Conservation (phyloP, 2,888 invertebrate genomes). For the Allolobophora icterica region DNA sequence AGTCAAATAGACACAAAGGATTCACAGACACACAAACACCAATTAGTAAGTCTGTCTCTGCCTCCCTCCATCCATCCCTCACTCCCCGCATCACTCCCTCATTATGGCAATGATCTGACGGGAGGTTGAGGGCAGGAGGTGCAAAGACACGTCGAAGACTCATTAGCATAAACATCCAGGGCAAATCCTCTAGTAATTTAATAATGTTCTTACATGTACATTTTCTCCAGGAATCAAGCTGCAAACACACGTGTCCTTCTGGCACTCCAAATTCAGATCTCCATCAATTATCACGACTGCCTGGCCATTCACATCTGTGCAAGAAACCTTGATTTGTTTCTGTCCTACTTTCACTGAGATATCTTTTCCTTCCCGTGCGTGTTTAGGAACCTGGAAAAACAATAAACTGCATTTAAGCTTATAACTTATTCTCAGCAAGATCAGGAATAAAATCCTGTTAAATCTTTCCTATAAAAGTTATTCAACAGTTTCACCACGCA, state of each 20-base stretch:
- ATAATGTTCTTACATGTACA: conserved; percentile 68
- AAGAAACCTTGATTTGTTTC: conserved; percentile 60
- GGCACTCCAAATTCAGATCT: conserved; percentile 74
- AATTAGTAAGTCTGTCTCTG: no score
- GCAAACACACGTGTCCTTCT: conserved; percentile 79
- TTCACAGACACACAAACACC: no score
- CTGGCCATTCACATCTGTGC: conserved; percentile 47
- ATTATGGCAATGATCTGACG: no score
- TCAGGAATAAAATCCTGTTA: neutral
- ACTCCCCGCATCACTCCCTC: no score
- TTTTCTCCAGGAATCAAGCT: conserved; percentile 74
- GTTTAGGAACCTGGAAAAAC: conserved; percentile 59
- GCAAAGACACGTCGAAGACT: no score
- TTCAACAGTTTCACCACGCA: neutral
- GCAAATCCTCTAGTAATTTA: no score
- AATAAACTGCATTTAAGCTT: conserved; percentile 12
- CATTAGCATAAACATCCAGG: no score
- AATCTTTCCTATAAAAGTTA: neutral
- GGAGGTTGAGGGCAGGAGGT: no score
- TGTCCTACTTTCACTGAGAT: conserved; percentile 73
- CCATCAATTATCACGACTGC: conserved; percentile 71
- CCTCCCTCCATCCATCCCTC: no score
- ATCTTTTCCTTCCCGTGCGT: conserved; percentile 73
- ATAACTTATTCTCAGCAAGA: neutral
- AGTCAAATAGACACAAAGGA: no score